Percentiles rank a stretch among this genome's conserved stretches.
Conservation (phyloP, 2,888 invertebrate genomes). For the Agonum fuliginosum region DNA sequence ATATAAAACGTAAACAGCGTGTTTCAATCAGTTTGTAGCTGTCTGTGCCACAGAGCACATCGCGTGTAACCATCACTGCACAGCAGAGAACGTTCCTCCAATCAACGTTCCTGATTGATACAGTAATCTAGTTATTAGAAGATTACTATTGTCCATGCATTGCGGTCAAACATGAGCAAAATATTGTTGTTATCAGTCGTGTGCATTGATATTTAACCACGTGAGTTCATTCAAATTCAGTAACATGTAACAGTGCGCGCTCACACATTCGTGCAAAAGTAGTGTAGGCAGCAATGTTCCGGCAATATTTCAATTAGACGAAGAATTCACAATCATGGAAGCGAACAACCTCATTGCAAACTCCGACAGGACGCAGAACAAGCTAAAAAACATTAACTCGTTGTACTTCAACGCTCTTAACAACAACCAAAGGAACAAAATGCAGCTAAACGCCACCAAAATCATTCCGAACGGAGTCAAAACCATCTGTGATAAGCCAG, state of each 20-base stretch:
- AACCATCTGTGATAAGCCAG: slow-evolving; percentile 49
- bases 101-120: slow-evolving; percentile 46
- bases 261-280: slow-evolving; percentile 43
- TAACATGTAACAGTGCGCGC: slow-evolving; percentile 48
- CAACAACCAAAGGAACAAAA: slow-evolving; percentile 51
- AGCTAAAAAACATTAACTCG: slow-evolving; percentile 55
- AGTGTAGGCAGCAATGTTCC: slow-evolving; percentile 58
- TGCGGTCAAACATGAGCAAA: slow-evolving; percentile 32
- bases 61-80: slow-evolving; percentile 7
- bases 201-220: slow-evolving; percentile 57
- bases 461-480: slow-evolving; percentile 46
- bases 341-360: slow-evolving; percentile 46
- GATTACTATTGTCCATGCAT: background rate
- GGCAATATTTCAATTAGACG: slow-evolving; percentile 56
- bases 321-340: slow-evolving; percentile 47
- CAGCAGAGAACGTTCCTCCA: background rate
- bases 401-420: slow-evolving; percentile 61
- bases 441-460: slow-evolving; percentile 34
- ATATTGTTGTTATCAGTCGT: slow-evolving; percentile 57
- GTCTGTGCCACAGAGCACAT: slow-evolving; percentile 41
- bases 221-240: slow-evolving; percentile 39
- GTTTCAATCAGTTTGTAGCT: slow-evolving; percentile 54
- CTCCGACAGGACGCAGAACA: slow-evolving; percentile 40
- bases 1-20: slow-evolving; percentile 52
- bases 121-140: slow-evolving; percentile 39